Evolutionary conservation across 2,113 vertebrate genomes (phyloP), one percentile per base, ranked within the genome.

Genomic region (Pseudonaja textilis): DNA sequence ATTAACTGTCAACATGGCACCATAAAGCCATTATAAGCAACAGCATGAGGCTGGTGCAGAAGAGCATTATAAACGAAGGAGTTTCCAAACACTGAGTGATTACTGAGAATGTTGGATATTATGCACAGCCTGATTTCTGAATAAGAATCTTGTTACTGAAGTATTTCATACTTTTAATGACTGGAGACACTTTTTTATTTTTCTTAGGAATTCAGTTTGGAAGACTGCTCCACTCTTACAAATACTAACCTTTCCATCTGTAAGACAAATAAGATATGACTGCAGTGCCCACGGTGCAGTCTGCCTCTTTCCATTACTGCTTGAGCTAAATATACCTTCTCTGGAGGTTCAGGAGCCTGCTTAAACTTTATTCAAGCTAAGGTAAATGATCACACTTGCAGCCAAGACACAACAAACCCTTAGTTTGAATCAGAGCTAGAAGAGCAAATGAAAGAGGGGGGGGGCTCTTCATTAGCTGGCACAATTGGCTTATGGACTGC

Each of bases 1-100:
- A 56, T 39, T 57, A 55, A 56, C 87, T 89, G 91, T 85, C 91
- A 89, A 81, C 50, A n/a, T 57, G 87, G 64, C 64, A 57, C 87
- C 8, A 12, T 25, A 89, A 85, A 89, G 64, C 87, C 39, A 89
- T 89, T 92, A 85, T 69, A 47, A 34, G 56, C 87, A 89, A 25
- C 87, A 57, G 64, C 52, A 81, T 81, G 52, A 56, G 23, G 29
- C 25, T 20, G 14, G 39, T 50, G 5, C 7, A 56, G 34, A 57
- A 85, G 1, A 85, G 39, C 87, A 56, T 55, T 25, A 59, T 42
- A 61, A 45, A 59, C 25, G 87, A 59, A 85, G 85, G 55, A 23
- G 20, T 29, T 85, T 85, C 54, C 88, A 50, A 93, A 93, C 34
- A 59, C 57, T 57, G 29, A 14, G n/a, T 85, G 34, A 52, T 57